phyloP scores from a whole-genome alignment of 2,888 invertebrate genomes.

The Andrena haemorrhoa region DNA sequence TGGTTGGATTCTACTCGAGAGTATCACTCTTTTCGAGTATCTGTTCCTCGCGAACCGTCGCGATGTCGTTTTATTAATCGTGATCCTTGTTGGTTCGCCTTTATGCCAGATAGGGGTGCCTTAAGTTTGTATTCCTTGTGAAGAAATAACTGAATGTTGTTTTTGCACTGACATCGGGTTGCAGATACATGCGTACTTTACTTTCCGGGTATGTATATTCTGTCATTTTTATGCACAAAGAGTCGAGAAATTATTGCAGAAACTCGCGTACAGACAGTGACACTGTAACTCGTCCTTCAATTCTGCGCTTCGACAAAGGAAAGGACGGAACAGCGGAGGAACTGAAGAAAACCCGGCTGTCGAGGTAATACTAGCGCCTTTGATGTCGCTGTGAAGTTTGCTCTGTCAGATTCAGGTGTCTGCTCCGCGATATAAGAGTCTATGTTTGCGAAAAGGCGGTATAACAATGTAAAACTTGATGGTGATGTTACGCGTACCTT shows the following conservation, averaged over 20 bases:
- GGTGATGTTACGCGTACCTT: background rate
- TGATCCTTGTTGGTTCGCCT: too few species aligned
- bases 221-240: too few species aligned
- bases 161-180: too few species aligned
- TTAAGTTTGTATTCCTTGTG: too few species aligned
- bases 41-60: too few species aligned
- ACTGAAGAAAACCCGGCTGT: background rate
- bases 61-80: background rate
- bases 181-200: too few species aligned
- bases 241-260: too few species aligned
- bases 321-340: background rate
- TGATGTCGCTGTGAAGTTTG: background rate
- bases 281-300: background rate
- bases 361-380: background rate
- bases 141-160: too few species aligned
- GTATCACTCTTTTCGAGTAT: too few species aligned
- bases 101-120: too few species aligned
- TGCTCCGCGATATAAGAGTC: background rate
- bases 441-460: background rate
- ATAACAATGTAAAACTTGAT: background rate
- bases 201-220: too few species aligned
- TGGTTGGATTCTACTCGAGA: background rate
- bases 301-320: background rate
- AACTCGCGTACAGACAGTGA: too few species aligned
- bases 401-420: background rate